Evolutionary conservation across 1,140 invertebrate species (phyloP).

Genomic region (Leptinotarsa lineolata): DNA sequence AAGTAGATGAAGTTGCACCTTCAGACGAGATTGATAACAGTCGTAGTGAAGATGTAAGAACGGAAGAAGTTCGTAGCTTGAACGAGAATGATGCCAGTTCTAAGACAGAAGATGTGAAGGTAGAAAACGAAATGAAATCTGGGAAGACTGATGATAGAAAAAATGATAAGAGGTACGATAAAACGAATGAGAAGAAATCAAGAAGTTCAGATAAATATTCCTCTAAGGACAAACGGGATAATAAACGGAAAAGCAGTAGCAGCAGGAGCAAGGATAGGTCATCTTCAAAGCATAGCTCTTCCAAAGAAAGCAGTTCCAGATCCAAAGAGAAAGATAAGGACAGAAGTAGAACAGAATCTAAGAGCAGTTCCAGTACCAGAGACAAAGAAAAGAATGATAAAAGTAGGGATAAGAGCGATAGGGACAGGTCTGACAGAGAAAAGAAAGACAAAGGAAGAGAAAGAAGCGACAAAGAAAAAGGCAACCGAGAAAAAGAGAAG

Average conservation of each 20-base stretch:
- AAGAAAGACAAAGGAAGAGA: slow-evolving; percentile 27
- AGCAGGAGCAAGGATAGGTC: slow-evolving; percentile 36
- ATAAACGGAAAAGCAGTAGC: slow-evolving; percentile 33
- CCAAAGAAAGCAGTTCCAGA: slow-evolving; percentile 44
- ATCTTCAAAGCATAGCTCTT: slow-evolving; percentile 30
- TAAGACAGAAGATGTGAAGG: slow-evolving; percentile 28
- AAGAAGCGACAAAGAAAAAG: slow-evolving; percentile 28
- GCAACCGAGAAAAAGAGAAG: slow-evolving; percentile 29
- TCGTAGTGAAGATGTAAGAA: slow-evolving; percentile 19
- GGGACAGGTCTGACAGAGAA: slow-evolving; percentile 26
- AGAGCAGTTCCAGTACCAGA: slow-evolving; percentile 26
- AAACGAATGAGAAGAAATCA: slow-evolving; percentile 40
- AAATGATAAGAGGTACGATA: slow-evolving; percentile 26
- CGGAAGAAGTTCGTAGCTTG: neutral
- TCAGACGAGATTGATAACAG: slow-evolving; percentile 8
- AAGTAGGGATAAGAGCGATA: slow-evolving; percentile 16
- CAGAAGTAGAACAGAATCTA: neutral
- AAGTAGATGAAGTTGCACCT: neutral
- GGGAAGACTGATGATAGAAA: slow-evolving; percentile 54
- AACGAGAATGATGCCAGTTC: slow-evolving; percentile 23
- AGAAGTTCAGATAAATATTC: slow-evolving; percentile 44
- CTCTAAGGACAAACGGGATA: slow-evolving; percentile 27
- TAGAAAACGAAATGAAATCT: slow-evolving; percentile 46
- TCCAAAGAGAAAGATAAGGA: slow-evolving; percentile 46
- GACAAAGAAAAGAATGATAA: slow-evolving; percentile 31